Conservation (phyloP, 1,140 invertebrate species). For the Meteorus sp. region DNA sequence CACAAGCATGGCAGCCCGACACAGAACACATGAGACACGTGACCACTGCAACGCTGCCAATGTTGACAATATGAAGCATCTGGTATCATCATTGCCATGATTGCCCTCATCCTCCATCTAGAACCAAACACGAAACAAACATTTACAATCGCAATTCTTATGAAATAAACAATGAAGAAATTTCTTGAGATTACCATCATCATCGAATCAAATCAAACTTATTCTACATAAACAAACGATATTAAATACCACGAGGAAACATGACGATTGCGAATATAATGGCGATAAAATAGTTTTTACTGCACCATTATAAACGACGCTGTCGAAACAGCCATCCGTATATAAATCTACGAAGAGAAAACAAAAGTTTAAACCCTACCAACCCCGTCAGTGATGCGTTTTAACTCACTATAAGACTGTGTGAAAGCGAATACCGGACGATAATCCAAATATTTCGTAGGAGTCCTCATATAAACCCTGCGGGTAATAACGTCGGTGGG, state of each 20-base stretch:
- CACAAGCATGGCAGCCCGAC: conserved; percentile 84
- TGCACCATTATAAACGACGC: background rate
- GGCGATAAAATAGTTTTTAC: background rate
- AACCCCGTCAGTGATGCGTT: no score
- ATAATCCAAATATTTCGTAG: conserved; percentile 32
- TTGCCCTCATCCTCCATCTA: conserved; percentile 97
- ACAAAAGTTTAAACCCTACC: no score
- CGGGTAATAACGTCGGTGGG: conserved; percentile 24
- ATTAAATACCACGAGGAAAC: background rate
- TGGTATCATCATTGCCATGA: conserved; percentile 95
- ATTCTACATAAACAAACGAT: background rate
- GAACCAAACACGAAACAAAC: conserved; percentile 54
- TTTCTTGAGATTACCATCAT: background rate
- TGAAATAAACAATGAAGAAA: background rate
- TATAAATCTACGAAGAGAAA: no score
- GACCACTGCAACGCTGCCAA: conserved; percentile 83
- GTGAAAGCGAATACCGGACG: conserved; percentile 12
- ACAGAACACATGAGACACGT: conserved; percentile 84
- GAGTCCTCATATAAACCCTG: conserved; percentile 18
- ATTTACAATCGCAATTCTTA: background rate
- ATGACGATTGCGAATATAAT: conserved; percentile 1
- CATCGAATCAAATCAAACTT: no score
- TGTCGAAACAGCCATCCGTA: background rate
- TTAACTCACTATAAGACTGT: no score
- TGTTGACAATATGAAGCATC: conserved; percentile 89